These are phyloP conservation scores for Montipora efflorescens DNA, from an alignment of 64 coral and sea anemone genomes.

Conservation along the genomic window DNA sequence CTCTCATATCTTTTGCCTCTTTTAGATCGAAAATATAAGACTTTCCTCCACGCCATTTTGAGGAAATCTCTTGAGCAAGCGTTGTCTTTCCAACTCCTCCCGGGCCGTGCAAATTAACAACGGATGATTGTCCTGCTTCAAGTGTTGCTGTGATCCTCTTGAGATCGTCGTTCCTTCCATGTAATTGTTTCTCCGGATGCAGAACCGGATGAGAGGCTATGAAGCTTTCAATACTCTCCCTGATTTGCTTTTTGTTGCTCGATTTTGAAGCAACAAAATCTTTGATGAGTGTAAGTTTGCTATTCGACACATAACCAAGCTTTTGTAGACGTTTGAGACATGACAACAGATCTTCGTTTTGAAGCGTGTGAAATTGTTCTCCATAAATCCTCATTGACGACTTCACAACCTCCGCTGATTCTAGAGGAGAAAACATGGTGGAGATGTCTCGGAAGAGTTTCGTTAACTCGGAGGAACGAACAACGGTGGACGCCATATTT, in stretches of 20 bases:
- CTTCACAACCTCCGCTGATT: constrained; percentile 26
- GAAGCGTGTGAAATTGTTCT: neutral
- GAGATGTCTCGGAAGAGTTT: constrained; percentile 25
- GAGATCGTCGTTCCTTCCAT: neutral
- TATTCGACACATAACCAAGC: neutral
- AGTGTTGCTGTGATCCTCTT: neutral
- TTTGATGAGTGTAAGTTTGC: neutral
- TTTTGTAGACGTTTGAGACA: neutral
- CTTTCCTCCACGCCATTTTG: neutral
- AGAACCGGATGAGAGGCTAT: neutral
- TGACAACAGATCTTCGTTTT: constrained; percentile 1
- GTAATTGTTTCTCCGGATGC: neutral
- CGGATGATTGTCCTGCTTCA: too few relatives aligned
- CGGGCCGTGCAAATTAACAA: constrained; percentile 18
- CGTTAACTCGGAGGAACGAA: neutral
- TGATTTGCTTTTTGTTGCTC: neutral
- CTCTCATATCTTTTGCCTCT: constrained; percentile 10
- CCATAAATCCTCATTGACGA: neutral
- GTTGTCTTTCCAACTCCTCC: constrained; percentile 25
- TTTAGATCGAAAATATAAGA: constrained; percentile 14
- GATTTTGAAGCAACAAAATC: constrained; percentile 13
- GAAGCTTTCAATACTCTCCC: neutral
- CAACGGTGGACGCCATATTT: neutral
- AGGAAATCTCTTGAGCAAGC: neutral
- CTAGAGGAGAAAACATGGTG: neutral